A percentile compares a stretch with the other conserved stretches of the same genome.
These are phyloP conservation scores for Drosophila atripex DNA, from an alignment of 2,888 invertebrate genomes.

Conservation along the genomic window DNA sequence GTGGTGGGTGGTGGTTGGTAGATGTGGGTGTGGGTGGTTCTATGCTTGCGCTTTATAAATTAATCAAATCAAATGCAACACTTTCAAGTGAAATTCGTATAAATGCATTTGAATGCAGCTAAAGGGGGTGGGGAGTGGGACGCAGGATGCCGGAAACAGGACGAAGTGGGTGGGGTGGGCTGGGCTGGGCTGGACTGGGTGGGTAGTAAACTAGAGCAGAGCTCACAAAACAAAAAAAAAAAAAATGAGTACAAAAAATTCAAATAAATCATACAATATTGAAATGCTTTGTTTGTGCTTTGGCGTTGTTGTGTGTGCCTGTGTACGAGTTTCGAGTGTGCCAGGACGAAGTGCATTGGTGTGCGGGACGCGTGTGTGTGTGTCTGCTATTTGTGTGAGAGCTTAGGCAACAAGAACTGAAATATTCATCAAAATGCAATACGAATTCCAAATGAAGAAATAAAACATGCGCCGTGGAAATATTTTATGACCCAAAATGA, in stretches of 20 bases:
- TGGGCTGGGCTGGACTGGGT: not conserved
- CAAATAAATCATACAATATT: constrained; percentile 58
- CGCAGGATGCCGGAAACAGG: constrained; percentile 1
- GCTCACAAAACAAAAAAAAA: too few species aligned
- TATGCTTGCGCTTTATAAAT: constrained; percentile 58
- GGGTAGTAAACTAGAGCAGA: constrained; percentile 19
- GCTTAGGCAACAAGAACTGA: constrained; percentile 54
- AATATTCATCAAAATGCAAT: constrained; percentile 68
- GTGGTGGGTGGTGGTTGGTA: not conserved
- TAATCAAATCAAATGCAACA: constrained; percentile 66
- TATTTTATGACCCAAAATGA: constrained; percentile 51
- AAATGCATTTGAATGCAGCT: constrained; percentile 48
- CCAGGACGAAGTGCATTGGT: constrained; percentile 9
- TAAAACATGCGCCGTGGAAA: constrained; percentile 59
- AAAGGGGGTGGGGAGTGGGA: constrained; percentile 1
- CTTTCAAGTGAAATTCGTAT: constrained; percentile 57
- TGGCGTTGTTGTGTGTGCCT: not conserved
- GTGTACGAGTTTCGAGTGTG: constrained; percentile 3
- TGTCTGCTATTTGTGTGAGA: constrained; percentile 12
- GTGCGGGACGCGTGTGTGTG: constrained; percentile 11
- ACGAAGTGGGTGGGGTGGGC: not conserved
- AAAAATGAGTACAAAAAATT: constrained; percentile 39
- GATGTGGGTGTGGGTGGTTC: not conserved
- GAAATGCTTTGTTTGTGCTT: constrained; percentile 35
- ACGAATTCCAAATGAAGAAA: constrained; percentile 56